Percentiles rank a stretch among this genome's conserved stretches.
These are phyloP conservation scores for Congeria kusceri DNA, from an alignment of 2,888 invertebrate genomes.

Conservation along the genomic window DNA sequence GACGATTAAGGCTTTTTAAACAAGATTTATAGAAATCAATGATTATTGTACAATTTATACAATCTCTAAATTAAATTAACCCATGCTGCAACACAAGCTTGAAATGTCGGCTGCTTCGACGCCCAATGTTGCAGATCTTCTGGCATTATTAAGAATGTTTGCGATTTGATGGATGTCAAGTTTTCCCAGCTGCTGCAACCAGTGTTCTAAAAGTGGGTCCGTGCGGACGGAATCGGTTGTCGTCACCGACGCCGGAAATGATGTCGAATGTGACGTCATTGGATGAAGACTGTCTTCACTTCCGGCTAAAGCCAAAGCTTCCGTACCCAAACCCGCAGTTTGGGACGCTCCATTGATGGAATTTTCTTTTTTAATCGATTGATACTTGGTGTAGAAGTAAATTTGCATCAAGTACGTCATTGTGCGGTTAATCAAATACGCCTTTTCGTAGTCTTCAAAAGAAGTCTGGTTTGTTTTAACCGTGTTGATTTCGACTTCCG, in stretches of 20 bases:
- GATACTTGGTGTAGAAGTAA: not conserved
- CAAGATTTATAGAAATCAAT: too few species aligned
- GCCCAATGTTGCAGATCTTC: not conserved
- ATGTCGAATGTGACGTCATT: not conserved
- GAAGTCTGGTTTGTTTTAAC: not conserved
- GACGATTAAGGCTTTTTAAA: too few species aligned
- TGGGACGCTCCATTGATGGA: too few species aligned
- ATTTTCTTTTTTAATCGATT: too few species aligned
- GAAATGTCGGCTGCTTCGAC: not conserved
- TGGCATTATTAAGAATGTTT: not conserved
- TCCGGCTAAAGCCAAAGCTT: too few species aligned
- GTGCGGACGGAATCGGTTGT: not conserved
- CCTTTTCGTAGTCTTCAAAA: slow-evolving; percentile 1
- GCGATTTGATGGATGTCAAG: not conserved
- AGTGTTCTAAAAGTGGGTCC: slow-evolving; percentile 1
- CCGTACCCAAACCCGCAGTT: too few species aligned
- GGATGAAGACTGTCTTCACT: not conserved
- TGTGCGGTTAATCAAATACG: not conserved
- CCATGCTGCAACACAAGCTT: slow-evolving; percentile 1
- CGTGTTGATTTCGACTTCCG: not conserved
- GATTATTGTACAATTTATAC: too few species aligned
- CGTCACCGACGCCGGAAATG: not conserved
- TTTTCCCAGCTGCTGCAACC: not conserved
- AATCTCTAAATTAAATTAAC: too few species aligned
- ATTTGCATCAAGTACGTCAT: not conserved